Conservation (phyloP, 2,113 vertebrate species). For the Prietella phreatophila region DNA sequence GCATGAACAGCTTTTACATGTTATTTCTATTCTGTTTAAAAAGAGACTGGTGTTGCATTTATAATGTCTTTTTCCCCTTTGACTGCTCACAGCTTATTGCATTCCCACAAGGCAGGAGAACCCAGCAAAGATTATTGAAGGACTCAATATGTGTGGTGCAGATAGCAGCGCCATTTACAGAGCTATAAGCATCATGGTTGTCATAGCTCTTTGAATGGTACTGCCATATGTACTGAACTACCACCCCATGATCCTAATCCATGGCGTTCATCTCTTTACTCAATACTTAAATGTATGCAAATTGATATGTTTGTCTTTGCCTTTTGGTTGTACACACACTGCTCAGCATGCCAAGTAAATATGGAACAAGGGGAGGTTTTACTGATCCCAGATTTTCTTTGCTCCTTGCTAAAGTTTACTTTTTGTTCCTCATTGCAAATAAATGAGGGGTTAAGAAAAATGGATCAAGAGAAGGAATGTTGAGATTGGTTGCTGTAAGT, state of each 20-base stretch:
- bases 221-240: constrained; percentile 81
- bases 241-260: constrained; percentile 55
- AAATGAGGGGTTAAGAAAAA: neutral
- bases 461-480: constrained; percentile 6
- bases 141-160: constrained; percentile 67
- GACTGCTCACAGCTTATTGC: constrained; percentile 20
- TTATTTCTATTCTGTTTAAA: neutral
- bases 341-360: constrained; percentile 11
- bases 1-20: neutral
- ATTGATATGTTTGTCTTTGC: neutral
- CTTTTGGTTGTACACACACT: neutral
- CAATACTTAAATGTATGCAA: constrained; percentile 10
- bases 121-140: constrained; percentile 31
- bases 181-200: constrained; percentile 83
- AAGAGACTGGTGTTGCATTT: neutral
- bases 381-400: neutral
- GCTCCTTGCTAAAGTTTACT: neutral
- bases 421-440: neutral
- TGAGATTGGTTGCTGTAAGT: constrained; percentile 1
- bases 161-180: constrained; percentile 90
- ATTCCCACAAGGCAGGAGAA: constrained; percentile 8
- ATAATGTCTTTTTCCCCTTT: constrained; percentile 28
- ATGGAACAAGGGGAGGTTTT: neutral
- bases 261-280: neutral
- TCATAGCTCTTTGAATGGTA: constrained; percentile 97